Evolutionary conservation across 2,888 invertebrate species (phyloP).

Genomic region (Hyposoter dolosus): DNA sequence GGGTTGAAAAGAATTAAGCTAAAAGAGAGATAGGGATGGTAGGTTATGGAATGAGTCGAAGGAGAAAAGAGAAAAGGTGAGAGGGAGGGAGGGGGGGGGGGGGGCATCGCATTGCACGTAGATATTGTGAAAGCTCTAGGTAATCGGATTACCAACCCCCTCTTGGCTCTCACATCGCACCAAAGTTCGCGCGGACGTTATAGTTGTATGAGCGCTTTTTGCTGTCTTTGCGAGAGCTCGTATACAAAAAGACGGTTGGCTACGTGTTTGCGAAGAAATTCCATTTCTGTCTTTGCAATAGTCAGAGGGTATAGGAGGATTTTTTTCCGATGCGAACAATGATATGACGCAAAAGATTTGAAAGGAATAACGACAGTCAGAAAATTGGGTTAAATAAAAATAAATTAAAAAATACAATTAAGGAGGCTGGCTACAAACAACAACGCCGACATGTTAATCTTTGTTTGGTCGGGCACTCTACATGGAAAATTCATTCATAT

Average conservation of each 20-base stretch:
- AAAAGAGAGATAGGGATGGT: background rate
- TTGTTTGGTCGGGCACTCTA: too few relatives aligned
- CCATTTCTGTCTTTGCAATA: slow-evolving; percentile 24
- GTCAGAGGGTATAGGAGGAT: background rate
- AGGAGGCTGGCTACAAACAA: too few relatives aligned
- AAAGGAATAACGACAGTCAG: background rate
- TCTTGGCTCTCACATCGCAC: slow-evolving; percentile 19
- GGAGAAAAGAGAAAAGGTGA: background rate
- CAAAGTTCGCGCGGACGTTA: slow-evolving; percentile 22
- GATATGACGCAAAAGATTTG: slow-evolving; percentile 6
- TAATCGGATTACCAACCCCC: slow-evolving; percentile 65
- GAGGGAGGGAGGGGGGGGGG: slow-evolving; percentile 4
- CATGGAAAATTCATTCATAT: too few relatives aligned
- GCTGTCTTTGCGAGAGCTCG: background rate
- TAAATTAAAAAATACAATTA: background rate
- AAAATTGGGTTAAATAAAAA: slow-evolving; percentile 6
- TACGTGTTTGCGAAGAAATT: background rate
- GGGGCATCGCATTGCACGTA: slow-evolving; percentile 61
- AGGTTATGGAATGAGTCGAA: slow-evolving; percentile 12
- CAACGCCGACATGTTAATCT: too few relatives aligned
- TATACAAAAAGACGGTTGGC: slow-evolving; percentile 11
- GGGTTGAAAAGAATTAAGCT: slow-evolving; percentile 6
- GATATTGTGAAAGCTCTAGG: slow-evolving; percentile 61
- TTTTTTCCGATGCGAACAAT: background rate
- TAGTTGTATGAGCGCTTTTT: slow-evolving; percentile 11